Conservation (phyloP, 92 coral and sea anemone genomes). For the Epizoanthus illoricatus region DNA sequence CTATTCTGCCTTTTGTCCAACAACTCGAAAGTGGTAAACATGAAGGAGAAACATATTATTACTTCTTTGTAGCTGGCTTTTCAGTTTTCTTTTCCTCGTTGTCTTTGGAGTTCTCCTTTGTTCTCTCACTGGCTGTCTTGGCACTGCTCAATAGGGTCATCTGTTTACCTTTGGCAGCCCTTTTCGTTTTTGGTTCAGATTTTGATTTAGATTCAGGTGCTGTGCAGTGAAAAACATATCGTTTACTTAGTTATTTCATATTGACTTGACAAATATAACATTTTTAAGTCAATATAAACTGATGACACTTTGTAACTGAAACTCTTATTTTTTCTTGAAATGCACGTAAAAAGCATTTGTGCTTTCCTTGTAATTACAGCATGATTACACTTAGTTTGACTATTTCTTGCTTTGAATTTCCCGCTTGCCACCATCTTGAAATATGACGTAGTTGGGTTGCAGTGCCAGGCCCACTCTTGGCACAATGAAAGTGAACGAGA, state of each 20-base stretch:
- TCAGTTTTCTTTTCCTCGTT: constrained; percentile 9
- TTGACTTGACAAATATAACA: not conserved
- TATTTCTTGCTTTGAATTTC: no score
- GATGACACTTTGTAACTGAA: not conserved
- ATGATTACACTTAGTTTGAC: no score
- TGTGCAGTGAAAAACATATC: constrained; percentile 7
- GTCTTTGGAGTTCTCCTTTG: constrained; percentile 39
- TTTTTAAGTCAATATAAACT: not conserved
- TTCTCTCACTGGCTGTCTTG: constrained; percentile 48
- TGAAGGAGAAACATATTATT: not conserved
- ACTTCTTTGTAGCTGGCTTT: constrained; percentile 13
- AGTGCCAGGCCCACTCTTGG: no score
- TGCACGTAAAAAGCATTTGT: not conserved
- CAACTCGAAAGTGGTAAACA: not conserved
- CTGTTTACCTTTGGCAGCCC: constrained; percentile 62
- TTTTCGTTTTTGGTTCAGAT: constrained; percentile 63
- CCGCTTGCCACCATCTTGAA: no score
- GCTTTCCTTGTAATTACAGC: not conserved
- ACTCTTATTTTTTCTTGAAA: not conserved
- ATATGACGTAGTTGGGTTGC: no score
- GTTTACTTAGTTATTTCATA: not conserved
- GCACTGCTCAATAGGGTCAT: constrained; percentile 60
- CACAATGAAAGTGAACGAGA: no score
- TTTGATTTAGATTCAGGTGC: constrained; percentile 71
- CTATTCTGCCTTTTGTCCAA: not conserved